Base-by-base conservation (phyloP, 2,888 invertebrate genomes). In the Rhopalosiphum nymphaeae region DNA sequence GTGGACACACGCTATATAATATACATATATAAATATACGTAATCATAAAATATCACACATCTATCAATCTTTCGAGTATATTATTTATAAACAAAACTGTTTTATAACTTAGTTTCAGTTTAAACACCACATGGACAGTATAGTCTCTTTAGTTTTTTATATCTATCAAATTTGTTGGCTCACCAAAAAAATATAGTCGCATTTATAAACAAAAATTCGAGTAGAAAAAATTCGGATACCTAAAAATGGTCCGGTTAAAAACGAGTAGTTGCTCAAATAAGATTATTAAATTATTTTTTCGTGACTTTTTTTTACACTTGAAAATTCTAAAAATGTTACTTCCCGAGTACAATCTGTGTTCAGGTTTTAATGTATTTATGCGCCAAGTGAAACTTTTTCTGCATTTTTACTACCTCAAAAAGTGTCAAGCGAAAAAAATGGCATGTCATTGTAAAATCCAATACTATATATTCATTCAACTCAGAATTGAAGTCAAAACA, bases 61-160 rank as follows among this genome's bases (percentile, higher is more conserved):
- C 67, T 78, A 56, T 56, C 88, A 93, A 93, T 89, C 88, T 53
- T 78, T 67, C 89, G 61, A 91, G 13, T 44, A 67, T 88, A 78
- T 53, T 88, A 89, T 78, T 89, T 53, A 78, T 93, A 89, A 88
- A 78, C 46, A 89, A 93, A 93, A 93, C 56, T 10, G 25, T 25
- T 78, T 78, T 56, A 78, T 26, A 13, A 25, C 44, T 78, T 78
- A 36, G 78, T 36, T 78, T 78, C 36, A 78, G 36, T 36, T 78
- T 36, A 36, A 78, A 78, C 21, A 78, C 36, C 78, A 56, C 67
- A 44, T 36, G 92, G 25, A 26, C 9, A 9, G 29, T 26, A 53
- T 29, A 21, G 13, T 42, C 16, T 46, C 10, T 44, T 49, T 91
- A 78, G 21, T 86, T 91, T 85, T 86, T 56, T 84, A 44, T 44